phyloP scores from a whole-genome alignment of 2,113 vertebrate genomes.

The Siniperca knerii region DNA sequence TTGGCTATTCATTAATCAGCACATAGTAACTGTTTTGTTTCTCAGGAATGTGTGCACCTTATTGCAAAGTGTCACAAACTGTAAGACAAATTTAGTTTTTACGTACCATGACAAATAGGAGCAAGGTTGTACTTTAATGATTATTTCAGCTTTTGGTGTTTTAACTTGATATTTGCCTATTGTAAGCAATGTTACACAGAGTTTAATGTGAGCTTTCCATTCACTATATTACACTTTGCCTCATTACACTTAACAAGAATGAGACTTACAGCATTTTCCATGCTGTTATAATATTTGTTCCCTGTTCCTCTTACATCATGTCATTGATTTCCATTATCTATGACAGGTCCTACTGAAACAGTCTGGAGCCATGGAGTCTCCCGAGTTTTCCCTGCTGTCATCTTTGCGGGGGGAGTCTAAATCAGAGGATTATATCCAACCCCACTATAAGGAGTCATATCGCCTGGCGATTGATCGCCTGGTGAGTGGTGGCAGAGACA shows the following conservation, averaged over 20 bases:
- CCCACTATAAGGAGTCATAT: conserved; percentile 96
- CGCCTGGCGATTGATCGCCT: conserved; percentile 92
- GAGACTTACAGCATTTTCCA: background rate
- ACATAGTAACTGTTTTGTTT: background rate
- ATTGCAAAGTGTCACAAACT: background rate
- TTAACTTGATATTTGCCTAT: background rate
- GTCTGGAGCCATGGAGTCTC: conserved; percentile 86
- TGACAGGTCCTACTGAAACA: conserved; percentile 60
- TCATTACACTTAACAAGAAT: background rate
- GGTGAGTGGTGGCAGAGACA: conserved; percentile 87
- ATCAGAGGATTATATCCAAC: conserved; percentile 90
- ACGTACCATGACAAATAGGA: background rate
- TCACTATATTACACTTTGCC: background rate
- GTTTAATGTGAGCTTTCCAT: background rate
- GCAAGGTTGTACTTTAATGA: background rate
- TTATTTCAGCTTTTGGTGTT: background rate
- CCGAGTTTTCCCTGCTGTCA: conserved; percentile 88
- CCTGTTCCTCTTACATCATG: conserved; percentile 20
- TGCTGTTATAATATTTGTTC: conserved; percentile 15
- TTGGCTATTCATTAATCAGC: background rate
- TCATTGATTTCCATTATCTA: conserved; percentile 41
- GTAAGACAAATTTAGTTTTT: background rate
- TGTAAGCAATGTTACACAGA: too few relatives aligned
- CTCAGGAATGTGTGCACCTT: background rate
- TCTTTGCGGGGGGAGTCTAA: conserved; percentile 91